Percentiles rank a stretch among this genome's conserved stretches.
Conservation (phyloP, 2,888 invertebrate species). For the Petrolisthes manimaculis region DNA sequence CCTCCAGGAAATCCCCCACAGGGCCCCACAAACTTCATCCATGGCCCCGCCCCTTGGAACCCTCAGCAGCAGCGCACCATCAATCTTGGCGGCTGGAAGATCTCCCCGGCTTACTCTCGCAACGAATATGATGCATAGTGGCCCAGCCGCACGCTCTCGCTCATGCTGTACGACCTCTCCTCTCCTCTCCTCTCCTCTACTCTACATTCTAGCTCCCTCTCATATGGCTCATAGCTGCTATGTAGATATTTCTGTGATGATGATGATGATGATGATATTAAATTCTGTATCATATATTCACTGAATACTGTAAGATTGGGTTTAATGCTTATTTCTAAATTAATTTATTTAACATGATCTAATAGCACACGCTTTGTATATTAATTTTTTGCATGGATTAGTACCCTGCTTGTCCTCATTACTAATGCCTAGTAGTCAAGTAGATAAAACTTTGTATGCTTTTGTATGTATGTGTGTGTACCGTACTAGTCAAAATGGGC, state of each 20-base stretch:
- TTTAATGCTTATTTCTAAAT: conserved; percentile 18
- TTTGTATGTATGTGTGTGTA: conserved; percentile 24
- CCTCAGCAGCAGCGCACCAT: conserved; percentile 60
- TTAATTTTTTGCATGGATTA: conserved; percentile 41
- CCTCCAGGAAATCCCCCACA: conserved; percentile 61
- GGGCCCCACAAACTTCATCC: conserved; percentile 60
- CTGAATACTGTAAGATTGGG: conserved; percentile 12
- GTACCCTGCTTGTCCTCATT: conserved; percentile 5
- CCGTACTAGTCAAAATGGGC: conserved; percentile 36
- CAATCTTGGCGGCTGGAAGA: conserved; percentile 65
- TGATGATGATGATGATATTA: background rate
- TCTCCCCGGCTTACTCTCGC: conserved; percentile 65
- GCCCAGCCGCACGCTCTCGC: conserved; percentile 36
- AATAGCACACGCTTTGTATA: conserved; percentile 21
- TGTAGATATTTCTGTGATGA: conserved; percentile 52
- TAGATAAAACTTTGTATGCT: background rate
- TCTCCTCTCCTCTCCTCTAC: conserved; percentile 44
- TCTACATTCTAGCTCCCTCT: conserved; percentile 37
- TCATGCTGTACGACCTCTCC: conserved; percentile 51
- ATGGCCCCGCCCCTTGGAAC: conserved; percentile 58
- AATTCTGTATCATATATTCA: conserved; percentile 21
- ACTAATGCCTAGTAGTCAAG: background rate
- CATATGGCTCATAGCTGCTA: conserved; percentile 51
- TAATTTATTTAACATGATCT: conserved; percentile 4
- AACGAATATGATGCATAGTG: conserved; percentile 65